phyloP scores from a whole-genome alignment of 2,113 vertebrate genomes.

The Pogona vitticeps region DNA sequence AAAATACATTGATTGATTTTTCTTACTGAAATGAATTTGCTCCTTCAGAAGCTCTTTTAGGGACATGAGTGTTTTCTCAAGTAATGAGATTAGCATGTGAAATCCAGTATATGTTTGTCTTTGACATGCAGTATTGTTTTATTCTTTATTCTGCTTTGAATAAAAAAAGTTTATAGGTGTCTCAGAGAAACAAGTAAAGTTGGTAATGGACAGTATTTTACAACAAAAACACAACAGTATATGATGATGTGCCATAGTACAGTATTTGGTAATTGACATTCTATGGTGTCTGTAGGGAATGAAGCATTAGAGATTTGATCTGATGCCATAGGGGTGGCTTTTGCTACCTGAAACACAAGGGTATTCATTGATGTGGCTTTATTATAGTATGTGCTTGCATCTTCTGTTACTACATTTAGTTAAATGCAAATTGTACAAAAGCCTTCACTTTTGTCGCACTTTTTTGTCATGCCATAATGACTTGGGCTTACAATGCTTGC shows the following conservation, averaged over 20 bases:
- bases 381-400: not conserved
- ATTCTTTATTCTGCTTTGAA: no score
- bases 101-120: not conserved
- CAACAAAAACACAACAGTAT: no score
- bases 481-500: not conserved
- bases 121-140: not conserved
- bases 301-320: not conserved
- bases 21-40: not conserved
- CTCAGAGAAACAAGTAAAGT: no score
- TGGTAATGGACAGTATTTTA: no score
- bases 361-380: not conserved
- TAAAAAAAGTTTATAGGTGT: no score
- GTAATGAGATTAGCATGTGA: not conserved
- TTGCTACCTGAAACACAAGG: not conserved
- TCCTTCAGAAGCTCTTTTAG: not conserved
- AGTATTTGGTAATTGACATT: not conserved
- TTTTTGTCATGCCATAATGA: not conserved
- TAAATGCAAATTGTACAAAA: not conserved
- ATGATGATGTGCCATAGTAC: not conserved
- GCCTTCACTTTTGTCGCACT: not conserved
- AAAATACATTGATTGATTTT: not conserved
- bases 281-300: not conserved
- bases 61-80: not conserved
- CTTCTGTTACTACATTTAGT: not conserved
- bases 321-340: not conserved